A percentile compares a stretch with the other conserved stretches of the same genome.
Evolutionary conservation across 2,888 invertebrate genomes (phyloP).

Genomic region (Dimorphilus gyrociliatus): DNA sequence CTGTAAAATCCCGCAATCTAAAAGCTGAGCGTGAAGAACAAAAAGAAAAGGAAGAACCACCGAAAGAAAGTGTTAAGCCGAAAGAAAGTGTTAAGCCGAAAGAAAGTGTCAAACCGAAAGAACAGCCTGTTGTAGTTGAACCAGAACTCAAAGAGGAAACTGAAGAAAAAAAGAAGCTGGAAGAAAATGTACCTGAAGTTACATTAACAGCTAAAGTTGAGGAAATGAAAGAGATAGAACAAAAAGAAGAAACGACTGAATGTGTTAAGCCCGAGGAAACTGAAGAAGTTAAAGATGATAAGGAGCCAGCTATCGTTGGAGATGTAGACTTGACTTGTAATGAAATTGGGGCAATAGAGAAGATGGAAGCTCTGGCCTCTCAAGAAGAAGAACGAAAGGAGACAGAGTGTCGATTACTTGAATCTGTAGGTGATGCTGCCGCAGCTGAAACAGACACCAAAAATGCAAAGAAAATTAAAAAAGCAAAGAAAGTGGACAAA

Average conservation of each 20-base stretch:
- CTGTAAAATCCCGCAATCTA: slow-evolving; percentile 10
- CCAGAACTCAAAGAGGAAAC: no score
- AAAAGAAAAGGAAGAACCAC: slow-evolving; percentile 41
- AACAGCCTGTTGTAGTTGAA: slow-evolving; percentile 2
- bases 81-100: slow-evolving; percentile 29
- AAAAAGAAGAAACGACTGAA: slow-evolving; percentile 5
- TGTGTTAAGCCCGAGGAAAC: slow-evolving; percentile 4
- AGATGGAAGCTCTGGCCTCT: no score
- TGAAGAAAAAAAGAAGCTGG: no score
- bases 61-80: slow-evolving; percentile 40
- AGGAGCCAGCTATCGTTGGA: slow-evolving; percentile 7
- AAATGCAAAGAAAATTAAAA: no score
- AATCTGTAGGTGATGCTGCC: no score
- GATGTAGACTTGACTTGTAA: no score
- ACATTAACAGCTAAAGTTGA: slow-evolving; percentile 2
- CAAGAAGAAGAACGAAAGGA: slow-evolving; percentile 5
- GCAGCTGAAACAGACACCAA: no score
- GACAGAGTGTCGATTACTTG: slow-evolving; percentile 1
- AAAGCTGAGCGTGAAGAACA: slow-evolving; percentile 15
- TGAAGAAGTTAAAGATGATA: slow-evolving; percentile 4
- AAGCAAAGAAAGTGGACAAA: no score
- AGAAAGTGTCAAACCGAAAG: slow-evolving; percentile 6
- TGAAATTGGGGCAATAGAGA: no score
- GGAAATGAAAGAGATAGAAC: slow-evolving; percentile 2
- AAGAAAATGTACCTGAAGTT: slow-evolving; percentile 2